phyloP scores from a whole-genome alignment of 1,140 invertebrate species.

The Hormaphis cornu region DNA sequence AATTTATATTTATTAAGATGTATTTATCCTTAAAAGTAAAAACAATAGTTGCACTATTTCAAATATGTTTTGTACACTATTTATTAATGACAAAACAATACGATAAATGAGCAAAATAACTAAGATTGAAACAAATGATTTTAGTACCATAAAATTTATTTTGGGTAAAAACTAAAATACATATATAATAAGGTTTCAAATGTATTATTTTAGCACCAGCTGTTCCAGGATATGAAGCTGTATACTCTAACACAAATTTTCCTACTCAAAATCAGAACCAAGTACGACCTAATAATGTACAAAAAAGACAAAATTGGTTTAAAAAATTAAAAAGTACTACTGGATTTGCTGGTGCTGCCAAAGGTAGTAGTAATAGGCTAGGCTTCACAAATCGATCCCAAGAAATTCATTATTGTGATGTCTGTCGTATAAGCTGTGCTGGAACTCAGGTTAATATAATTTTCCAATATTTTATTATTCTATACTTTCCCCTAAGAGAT shows the following conservation, averaged over 20 bases:
- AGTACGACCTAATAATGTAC: constrained; percentile 25
- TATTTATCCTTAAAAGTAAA: too few relatives aligned
- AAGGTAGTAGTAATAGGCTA: constrained; percentile 4
- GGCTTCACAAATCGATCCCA: constrained; percentile 44
- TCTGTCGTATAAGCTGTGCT: constrained; percentile 96
- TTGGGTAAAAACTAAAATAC: too few relatives aligned
- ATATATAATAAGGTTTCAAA: too few relatives aligned
- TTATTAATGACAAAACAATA: too few relatives aligned
- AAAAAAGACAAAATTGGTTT: constrained; percentile 28
- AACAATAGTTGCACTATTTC: too few relatives aligned
- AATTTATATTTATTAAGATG: too few relatives aligned
- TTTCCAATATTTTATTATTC: not conserved
- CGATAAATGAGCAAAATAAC: too few relatives aligned
- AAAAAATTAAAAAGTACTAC: constrained; percentile 14
- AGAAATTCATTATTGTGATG: constrained; percentile 88
- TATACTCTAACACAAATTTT: constrained; percentile 25
- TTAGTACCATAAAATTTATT: too few relatives aligned
- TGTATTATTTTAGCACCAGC: not conserved
- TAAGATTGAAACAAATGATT: too few relatives aligned
- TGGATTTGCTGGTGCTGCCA: constrained; percentile 14
- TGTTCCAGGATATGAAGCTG: constrained; percentile 22
- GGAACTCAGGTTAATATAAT: constrained; percentile 72
- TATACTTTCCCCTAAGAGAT: too few relatives aligned
- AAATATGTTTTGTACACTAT: too few relatives aligned
- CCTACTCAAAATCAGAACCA: constrained; percentile 25